phyloP scores from a whole-genome alignment of 1,140 invertebrate genomes.

The Meloidogyne chitwoodi region DNA sequence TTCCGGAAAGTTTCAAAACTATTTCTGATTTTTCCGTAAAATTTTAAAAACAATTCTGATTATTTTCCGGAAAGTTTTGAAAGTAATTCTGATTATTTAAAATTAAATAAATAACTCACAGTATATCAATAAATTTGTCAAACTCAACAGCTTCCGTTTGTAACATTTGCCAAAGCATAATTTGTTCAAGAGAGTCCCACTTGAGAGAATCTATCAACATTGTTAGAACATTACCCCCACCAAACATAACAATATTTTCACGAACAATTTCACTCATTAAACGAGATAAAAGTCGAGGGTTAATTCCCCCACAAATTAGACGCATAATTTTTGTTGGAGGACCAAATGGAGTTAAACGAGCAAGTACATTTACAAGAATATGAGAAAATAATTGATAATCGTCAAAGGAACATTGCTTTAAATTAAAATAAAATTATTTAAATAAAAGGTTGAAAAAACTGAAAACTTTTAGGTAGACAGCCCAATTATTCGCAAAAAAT shows the following conservation, averaged over 20 bases:
- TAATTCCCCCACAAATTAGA: constrained; percentile 20
- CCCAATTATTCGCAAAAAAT: neutral
- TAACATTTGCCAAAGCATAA: constrained; percentile 35
- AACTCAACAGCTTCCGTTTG: constrained; percentile 14
- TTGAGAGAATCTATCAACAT: constrained; percentile 20
- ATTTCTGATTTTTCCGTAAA: too few species aligned
- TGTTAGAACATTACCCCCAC: neutral
- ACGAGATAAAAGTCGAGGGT: constrained; percentile 18
- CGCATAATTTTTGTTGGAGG: constrained; percentile 21
- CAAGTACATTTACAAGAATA: constrained; percentile 23
- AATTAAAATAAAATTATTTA: constrained; percentile 8
- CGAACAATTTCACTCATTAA: constrained; percentile 28
- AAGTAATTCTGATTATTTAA: neutral
- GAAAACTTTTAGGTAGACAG: neutral
- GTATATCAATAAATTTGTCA: constrained; percentile 7
- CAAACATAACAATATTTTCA: constrained; percentile 30
- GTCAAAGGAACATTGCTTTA: constrained; percentile 28
- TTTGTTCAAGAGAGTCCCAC: constrained; percentile 34
- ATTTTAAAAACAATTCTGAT: neutral
- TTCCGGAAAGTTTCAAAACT: too few species aligned
- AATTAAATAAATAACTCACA: neutral
- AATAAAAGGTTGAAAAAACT: neutral
- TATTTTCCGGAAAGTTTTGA: neutral
- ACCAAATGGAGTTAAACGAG: constrained; percentile 2
- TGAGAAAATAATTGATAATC: constrained; percentile 23